Conservation (phyloP, 2,888 invertebrate species). For the Lomographa bimaculata region DNA sequence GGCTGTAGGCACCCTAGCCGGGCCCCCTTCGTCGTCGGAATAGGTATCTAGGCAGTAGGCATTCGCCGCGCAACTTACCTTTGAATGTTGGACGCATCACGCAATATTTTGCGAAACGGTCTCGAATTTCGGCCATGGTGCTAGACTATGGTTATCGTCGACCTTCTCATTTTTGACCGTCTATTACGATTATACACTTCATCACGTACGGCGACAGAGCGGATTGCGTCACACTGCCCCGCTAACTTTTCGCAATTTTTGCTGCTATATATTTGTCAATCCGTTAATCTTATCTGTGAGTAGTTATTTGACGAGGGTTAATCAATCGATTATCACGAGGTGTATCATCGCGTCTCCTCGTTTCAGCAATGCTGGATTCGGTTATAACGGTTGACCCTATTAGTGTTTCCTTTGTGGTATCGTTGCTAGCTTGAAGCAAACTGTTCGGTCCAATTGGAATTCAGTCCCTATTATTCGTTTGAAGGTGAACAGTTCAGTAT, state of each 20-base stretch:
- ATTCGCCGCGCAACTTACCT: constrained; percentile 9
- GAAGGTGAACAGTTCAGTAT: constrained; percentile 5
- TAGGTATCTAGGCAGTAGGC: constrained; percentile 3
- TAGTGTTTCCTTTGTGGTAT: constrained; percentile 16
- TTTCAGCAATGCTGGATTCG: not conserved
- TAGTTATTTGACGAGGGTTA: constrained; percentile 14
- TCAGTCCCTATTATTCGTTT: constrained; percentile 5
- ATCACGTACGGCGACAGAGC: not conserved
- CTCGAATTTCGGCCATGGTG: constrained; percentile 6
- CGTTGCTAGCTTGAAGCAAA: constrained; percentile 3
- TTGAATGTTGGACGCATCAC: constrained; percentile 6
- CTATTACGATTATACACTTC: constrained; percentile 3
- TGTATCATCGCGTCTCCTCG: constrained; percentile 1
- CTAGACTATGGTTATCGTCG: constrained; percentile 5
- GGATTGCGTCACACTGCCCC: constrained; percentile 2
- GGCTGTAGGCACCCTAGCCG: constrained; percentile 36
- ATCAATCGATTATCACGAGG: constrained; percentile 17
- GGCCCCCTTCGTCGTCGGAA: constrained; percentile 33
- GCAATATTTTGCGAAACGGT: constrained; percentile 20
- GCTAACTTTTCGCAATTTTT: constrained; percentile 10
- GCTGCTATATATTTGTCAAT: constrained; percentile 13
- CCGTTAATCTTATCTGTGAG: constrained; percentile 19
- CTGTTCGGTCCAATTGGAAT: constrained; percentile 1
- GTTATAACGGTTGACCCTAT: constrained; percentile 11
- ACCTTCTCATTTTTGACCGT: constrained; percentile 7